Evolutionary conservation across 2,888 invertebrate genomes (phyloP).

Genomic region (Gandaritis pyraliata): DNA sequence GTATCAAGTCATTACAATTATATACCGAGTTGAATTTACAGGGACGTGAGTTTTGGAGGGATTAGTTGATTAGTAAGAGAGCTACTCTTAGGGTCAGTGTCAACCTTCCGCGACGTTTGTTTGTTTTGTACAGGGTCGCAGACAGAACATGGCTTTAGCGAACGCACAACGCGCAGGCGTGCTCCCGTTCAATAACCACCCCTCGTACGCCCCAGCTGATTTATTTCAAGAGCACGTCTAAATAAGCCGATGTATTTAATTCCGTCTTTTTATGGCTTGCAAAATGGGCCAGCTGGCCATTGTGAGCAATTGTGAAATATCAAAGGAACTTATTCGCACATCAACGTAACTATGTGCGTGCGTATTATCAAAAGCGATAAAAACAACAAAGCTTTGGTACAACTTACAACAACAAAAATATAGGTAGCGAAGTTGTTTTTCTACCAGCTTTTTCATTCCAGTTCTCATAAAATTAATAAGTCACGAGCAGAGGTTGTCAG

Average conservation of each 20-base stretch:
- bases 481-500: conserved; percentile 22
- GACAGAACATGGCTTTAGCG: conserved; percentile 51
- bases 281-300: conserved; percentile 11
- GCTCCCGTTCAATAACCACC: conserved; percentile 73
- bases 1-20: background rate
- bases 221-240: conserved; percentile 46
- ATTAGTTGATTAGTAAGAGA: conserved; percentile 37
- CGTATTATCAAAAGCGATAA: too few relatives aligned
- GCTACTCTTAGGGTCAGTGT: conserved; percentile 73
- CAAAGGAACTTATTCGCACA: background rate
- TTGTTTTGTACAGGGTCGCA: conserved; percentile 71
- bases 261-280: conserved; percentile 21
- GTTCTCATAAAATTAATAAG: conserved; percentile 19
- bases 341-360: too few relatives aligned
- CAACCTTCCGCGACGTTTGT: conserved; percentile 69
- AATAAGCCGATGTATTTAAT: conserved; percentile 26
- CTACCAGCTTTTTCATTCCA: conserved; percentile 7
- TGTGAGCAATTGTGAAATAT: background rate
- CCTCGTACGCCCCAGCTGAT: conserved; percentile 58
- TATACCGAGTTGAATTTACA: conserved; percentile 2
- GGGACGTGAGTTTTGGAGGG: conserved; percentile 44
- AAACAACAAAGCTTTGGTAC: too few relatives aligned
- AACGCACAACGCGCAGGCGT: conserved; percentile 69
- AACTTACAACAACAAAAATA: too few relatives aligned
- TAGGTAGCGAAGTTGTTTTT: background rate